Conservation (phyloP, 2,888 invertebrate species). For the Alloscopus bannaensis region DNA sequence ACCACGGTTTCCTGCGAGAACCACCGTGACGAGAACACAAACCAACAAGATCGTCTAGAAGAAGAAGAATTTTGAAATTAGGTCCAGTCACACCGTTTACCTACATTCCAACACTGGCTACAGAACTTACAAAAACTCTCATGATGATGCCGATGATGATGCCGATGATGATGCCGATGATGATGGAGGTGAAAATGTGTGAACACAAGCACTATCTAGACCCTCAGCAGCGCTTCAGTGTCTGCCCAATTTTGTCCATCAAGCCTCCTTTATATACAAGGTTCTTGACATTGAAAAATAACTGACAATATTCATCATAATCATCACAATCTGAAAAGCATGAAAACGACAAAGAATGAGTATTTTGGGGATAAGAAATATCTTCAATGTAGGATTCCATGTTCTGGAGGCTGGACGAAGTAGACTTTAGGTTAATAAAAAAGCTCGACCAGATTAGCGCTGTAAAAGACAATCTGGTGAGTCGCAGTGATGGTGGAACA, state of each 20-base stretch:
- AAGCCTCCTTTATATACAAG: constrained; percentile 33
- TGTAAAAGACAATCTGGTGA: background rate
- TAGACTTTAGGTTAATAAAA: background rate
- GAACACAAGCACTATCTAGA: constrained; percentile 24
- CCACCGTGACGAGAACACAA: constrained; percentile 28
- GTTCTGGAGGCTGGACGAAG: background rate
- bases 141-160: too few relatives aligned
- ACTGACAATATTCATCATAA: background rate
- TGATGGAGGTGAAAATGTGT: background rate
- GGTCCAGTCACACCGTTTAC: background rate
- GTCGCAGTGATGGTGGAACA: too few relatives aligned
- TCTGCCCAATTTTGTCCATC: constrained; percentile 20
- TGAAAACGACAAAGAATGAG: background rate
- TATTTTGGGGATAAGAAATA: background rate
- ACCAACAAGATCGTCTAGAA: constrained; percentile 25
- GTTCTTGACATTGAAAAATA: constrained; percentile 29
- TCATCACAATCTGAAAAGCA: background rate
- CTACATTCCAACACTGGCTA: too few relatives aligned
- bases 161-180: too few relatives aligned
- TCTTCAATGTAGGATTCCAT: background rate
- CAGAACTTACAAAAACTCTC: constrained; percentile 49
- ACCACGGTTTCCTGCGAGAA: constrained; percentile 46
- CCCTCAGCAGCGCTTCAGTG: constrained; percentile 34
- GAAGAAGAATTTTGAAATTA: background rate
- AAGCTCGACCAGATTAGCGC: too few relatives aligned